These are phyloP conservation scores for Onychostruthus taczanowskii DNA, from an alignment of 2,113 vertebrate species.

Conservation along the genomic window DNA sequence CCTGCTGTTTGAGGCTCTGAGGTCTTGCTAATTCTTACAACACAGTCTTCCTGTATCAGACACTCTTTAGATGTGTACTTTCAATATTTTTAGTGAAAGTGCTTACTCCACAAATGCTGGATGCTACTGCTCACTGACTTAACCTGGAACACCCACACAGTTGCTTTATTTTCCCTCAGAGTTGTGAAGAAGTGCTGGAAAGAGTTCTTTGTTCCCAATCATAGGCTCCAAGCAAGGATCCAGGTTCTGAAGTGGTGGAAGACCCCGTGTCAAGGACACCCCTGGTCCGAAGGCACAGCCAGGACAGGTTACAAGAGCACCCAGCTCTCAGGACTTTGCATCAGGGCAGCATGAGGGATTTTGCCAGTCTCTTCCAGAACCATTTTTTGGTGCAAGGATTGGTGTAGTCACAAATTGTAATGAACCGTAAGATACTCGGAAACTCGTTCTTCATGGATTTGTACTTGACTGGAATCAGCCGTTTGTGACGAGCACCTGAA, in stretches of 20 bases:
- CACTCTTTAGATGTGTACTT: not conserved
- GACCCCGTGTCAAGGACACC: not conserved
- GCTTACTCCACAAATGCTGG: not conserved
- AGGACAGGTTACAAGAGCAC: not conserved
- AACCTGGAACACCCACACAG: not conserved
- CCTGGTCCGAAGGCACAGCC: not conserved
- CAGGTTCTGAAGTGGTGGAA: not conserved
- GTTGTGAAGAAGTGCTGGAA: not conserved
- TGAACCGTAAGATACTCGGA: constrained; percentile 92
- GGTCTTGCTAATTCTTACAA: not conserved
- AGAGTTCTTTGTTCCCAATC: not conserved
- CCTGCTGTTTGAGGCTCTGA: not conserved
- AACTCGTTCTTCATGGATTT: constrained; percentile 89
- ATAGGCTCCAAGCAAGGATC: not conserved
- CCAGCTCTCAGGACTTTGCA: not conserved
- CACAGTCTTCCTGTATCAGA: not conserved
- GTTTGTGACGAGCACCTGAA: constrained; percentile 86
- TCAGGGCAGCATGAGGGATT: constrained; percentile 84
- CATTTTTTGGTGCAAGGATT: constrained; percentile 88
- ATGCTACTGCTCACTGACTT: not conserved
- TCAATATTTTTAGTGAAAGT: not conserved
- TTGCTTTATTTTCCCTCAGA: not conserved
- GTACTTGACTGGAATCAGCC: constrained; percentile 93
- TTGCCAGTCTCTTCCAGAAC: constrained; percentile 95
- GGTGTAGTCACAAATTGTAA: constrained; percentile 95